These are phyloP conservation scores for Lasioglossum oenotherae DNA, from an alignment of 2,888 invertebrate species.

Conservation along the genomic window DNA sequence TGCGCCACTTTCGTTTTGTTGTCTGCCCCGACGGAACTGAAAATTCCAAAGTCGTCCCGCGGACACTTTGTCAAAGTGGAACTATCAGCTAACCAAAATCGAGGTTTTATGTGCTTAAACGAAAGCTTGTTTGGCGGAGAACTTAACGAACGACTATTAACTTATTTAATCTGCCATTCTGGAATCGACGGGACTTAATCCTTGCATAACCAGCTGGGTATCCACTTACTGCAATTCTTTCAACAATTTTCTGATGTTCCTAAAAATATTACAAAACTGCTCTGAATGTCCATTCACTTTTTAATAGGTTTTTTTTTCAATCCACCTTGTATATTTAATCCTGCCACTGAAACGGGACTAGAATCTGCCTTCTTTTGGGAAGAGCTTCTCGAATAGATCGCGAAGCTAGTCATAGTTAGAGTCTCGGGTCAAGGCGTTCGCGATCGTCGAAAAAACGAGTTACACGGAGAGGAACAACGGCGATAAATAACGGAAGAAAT, in stretches of 20 bases:
- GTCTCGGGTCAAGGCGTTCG: conserved; percentile 11
- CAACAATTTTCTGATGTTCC: too few relatives aligned
- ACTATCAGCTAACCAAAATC: not conserved
- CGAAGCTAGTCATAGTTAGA: not conserved
- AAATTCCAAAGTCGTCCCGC: not conserved
- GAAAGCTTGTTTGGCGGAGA: not conserved
- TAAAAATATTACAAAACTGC: too few relatives aligned
- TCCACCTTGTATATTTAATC: not conserved
- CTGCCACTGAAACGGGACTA: not conserved
- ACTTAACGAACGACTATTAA: not conserved
- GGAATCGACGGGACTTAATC: not conserved
- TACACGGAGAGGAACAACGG: not conserved
- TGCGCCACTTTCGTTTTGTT: not conserved
- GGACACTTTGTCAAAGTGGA: not conserved
- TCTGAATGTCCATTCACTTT: not conserved
- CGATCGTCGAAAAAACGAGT: conserved; percentile 21
- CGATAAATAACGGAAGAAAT: conserved; percentile 45
- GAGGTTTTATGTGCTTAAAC: not conserved
- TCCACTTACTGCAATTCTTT: too few relatives aligned
- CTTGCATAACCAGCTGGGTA: too few relatives aligned
- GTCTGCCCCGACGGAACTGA: not conserved
- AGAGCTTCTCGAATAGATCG: not conserved
- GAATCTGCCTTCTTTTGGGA: not conserved
- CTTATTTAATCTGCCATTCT: not conserved
- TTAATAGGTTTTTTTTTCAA: not conserved